Evolutionary conservation across 2,888 invertebrate genomes (phyloP), one percentile per base, ranked within the genome.

Genomic region (Nephrotoma appendiculata): DNA sequence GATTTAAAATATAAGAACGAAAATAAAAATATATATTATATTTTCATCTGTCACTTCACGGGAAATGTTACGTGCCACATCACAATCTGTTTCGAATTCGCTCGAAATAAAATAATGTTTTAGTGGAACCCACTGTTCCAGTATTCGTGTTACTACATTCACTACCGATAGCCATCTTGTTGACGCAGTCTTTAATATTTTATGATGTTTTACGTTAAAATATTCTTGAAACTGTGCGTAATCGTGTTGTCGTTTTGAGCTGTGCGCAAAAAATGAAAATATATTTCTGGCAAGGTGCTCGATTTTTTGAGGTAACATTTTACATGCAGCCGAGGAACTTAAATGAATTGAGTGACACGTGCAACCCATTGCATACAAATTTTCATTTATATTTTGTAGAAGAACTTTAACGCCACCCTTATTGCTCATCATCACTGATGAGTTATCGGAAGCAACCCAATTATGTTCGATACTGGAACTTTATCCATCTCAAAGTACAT

Each of bases 391-490:
- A 86, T 87, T 86, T 87, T 87, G 86, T 42, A 89, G 88, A 52
- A 87, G 87, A 31, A 87, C 85, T 86, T 88, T 86, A 3, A 89
- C 88, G 9, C 89, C 88, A 48, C 87, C 87, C 57, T 87, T 88
- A 41, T 87, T 88, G 5, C 89, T 89, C 89, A 89, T 89, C 89
- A 89, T 89, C 12, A 89, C 89, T 11, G 88, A 87, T 0, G 89
- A 89, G 87, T 89, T 89, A 87, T 90, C 89, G 85, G 89, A 88
- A 31, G 88, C 89, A 87, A 89, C 15, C 89, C 89, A 31, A 89
- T 88, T 57, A 89, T 86, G 87, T 89, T 89, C 48, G 87, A 48
- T n/a, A 88, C 44, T n/a, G 87, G 87, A 48, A 88, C 71, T 12
- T 87, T 41, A 45, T 83, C 11, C 43, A 85, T 31, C 43, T 86